A percentile compares a stretch with the other conserved stretches of the same genome.
phyloP scores from a whole-genome alignment of 2,113 vertebrate genomes.

The Tringa solitaria region DNA sequence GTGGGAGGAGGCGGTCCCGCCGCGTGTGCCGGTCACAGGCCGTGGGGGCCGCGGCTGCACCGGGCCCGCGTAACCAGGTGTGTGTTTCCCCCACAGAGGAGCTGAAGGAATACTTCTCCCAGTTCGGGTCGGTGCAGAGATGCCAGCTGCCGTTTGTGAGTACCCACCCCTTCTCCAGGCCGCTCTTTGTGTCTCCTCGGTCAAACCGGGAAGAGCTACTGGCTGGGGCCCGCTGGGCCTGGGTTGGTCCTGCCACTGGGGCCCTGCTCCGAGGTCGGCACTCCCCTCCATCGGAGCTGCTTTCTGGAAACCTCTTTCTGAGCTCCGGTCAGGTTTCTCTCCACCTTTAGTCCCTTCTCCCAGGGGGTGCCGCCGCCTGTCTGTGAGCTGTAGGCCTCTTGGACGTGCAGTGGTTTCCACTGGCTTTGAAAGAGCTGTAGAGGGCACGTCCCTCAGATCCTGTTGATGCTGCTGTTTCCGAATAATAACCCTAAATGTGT shows the following conservation, averaged over 20 bases:
- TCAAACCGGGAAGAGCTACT: not conserved
- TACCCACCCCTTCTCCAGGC: not conserved
- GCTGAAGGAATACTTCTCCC: conserved; percentile 85
- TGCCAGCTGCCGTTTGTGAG: conserved; percentile 89
- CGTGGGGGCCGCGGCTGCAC: not conserved
- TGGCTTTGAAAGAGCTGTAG: not conserved
- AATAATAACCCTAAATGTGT: not conserved
- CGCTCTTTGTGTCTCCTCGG: not conserved
- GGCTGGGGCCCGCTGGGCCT: no score
- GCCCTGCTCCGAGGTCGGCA: not conserved
- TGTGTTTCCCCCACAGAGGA: conserved; percentile 76
- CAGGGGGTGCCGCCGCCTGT: accelerated
- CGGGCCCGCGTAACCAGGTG: not conserved
- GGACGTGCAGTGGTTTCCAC: accelerated
- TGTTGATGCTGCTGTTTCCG: not conserved
- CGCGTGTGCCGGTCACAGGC: not conserved
- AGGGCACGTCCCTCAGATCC: not conserved
- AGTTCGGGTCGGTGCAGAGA: conserved; percentile 83
- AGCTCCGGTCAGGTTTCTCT: accelerated
- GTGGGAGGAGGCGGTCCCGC: not conserved
- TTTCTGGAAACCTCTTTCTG: no score
- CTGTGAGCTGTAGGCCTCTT: accelerated
- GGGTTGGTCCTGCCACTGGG: not conserved
- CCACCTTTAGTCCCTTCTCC: accelerated
- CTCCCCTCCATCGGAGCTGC: no score